Percentiles rank a stretch among this genome's conserved stretches.
These are phyloP conservation scores for Danio tinwini DNA, from an alignment of 2,797 vertebrate genomes.

Conservation along the genomic window DNA sequence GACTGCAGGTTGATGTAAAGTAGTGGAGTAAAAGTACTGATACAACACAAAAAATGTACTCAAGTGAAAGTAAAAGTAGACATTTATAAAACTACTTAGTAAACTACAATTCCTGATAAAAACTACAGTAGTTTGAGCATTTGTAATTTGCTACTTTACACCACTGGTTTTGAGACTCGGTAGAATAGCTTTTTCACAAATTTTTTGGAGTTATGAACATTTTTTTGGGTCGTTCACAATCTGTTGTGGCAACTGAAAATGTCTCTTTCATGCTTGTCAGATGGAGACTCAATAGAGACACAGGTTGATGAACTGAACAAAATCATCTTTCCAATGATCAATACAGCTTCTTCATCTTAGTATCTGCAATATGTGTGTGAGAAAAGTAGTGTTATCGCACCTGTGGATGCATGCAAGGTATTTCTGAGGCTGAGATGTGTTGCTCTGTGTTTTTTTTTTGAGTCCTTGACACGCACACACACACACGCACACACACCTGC, in stretches of 20 bases:
- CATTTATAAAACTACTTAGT: too few relatives aligned
- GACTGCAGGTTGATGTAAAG: too few relatives aligned
- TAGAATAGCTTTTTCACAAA: not conserved
- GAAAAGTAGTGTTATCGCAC: not conserved
- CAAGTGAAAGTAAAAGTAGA: too few relatives aligned
- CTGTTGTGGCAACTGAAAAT: constrained; percentile 22
- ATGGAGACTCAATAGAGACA: constrained; percentile 47
- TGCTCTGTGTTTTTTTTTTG: not conserved
- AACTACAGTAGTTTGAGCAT: too few relatives aligned
- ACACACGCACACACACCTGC: constrained; percentile 41
- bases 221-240: constrained; percentile 49
- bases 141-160: too few relatives aligned
- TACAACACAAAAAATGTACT: too few relatives aligned
- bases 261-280: constrained; percentile 23
- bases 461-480: not conserved
- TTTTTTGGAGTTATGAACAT: constrained; percentile 63
- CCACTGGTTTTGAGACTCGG: constrained; percentile 1
- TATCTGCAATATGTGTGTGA: not conserved
- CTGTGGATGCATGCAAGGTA: constrained; percentile 18
- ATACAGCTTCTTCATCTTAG: constrained; percentile 56
- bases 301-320: constrained; percentile 55
- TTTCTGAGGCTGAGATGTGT: constrained; percentile 25
- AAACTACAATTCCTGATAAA: too few relatives aligned
- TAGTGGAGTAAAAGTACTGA: too few relatives aligned
- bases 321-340: constrained; percentile 62